Evolutionary conservation across 92 coral and sea anemone species (phyloP), one percentile per base, ranked within the genome.

Genomic region (Parazoanthus atlanticus): DNA sequence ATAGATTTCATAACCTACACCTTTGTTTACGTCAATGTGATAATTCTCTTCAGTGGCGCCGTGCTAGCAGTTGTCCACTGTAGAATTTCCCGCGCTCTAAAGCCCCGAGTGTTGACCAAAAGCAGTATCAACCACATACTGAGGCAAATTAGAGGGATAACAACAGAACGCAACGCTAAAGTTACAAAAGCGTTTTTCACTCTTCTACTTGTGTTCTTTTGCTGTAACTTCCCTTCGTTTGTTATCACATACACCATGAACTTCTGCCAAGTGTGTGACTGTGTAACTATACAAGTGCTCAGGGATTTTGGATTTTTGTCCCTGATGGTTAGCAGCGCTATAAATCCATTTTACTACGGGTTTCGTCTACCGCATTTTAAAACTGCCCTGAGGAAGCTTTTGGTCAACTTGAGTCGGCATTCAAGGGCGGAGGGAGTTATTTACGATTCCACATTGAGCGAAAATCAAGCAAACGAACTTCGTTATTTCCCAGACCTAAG

Each of bases 331-430:
- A 94, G 95, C 26, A 91, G 94, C 65, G 90, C 96, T 5, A 88
- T 95, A 21, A 95, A 95, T 43, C 98, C 98, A 11, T 93, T 95
- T 69, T 81, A 93, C n/a, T 95, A 93, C 64, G 93, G 95, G 0
- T 88, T 90, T 70, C 90, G 98, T 19, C 87, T 95, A 31, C 95
- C 94, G 72, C 92, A 93, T 85, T 93, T 95, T 69, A 95, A 92
- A 88, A 86, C 80, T 65, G 94, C 98, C 30, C 80, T 95, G 56
- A 74, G 30, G 86, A 84, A 41, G 12, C 87, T 84, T 49, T 84
- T 70, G 13, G 40, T 36, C 26, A 46, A 76, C 40, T 84, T 21
- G 65, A 16, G 61, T 3, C 31, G 74, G 34, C 52, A 13, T 21
- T 66, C 86, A 46, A 41, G 21, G 64, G 32, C 41, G 74, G 40